A percentile compares a stretch with the other conserved stretches of the same genome.
Conservation (phyloP, 2,888 invertebrate genomes). For the Osmoderma eremita region DNA sequence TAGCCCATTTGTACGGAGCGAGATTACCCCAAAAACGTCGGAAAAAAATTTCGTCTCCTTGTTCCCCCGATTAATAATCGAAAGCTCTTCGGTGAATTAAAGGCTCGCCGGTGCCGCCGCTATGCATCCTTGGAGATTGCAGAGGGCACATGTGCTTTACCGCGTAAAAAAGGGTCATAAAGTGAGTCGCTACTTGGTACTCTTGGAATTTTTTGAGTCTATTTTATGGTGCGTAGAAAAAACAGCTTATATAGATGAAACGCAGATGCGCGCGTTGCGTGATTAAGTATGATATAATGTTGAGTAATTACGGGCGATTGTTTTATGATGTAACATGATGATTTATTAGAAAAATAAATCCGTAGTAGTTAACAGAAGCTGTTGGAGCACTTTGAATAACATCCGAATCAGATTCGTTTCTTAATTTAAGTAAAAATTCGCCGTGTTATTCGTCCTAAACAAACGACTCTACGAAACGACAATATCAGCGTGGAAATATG, state of each 20-base stretch:
- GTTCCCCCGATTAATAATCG: not conserved
- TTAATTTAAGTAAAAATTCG: no score
- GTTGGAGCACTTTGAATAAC: no score
- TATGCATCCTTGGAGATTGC: not conserved
- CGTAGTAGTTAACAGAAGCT: no score
- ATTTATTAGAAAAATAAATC: no score
- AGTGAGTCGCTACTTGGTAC: conserved; percentile 1
- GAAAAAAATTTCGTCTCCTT: not conserved
- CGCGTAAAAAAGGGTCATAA: not conserved
- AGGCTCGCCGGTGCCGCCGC: not conserved
- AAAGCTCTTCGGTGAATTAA: no score
- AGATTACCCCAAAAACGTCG: not conserved
- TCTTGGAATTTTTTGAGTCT: not conserved
- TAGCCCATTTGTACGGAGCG: conserved; percentile 10
- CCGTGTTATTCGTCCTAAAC: no score
- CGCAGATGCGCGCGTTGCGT: not conserved
- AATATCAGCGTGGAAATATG: no score
- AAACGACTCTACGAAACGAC: no score
- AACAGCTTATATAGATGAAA: not conserved
- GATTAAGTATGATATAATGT: conserved; percentile 9
- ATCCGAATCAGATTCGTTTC: no score
- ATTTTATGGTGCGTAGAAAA: not conserved
- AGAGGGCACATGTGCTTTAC: not conserved
- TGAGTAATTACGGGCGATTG: conserved; percentile 13
- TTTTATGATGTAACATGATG: not conserved